Conservation (phyloP, 2,888 invertebrate genomes). For the Nymphalis urticae region DNA sequence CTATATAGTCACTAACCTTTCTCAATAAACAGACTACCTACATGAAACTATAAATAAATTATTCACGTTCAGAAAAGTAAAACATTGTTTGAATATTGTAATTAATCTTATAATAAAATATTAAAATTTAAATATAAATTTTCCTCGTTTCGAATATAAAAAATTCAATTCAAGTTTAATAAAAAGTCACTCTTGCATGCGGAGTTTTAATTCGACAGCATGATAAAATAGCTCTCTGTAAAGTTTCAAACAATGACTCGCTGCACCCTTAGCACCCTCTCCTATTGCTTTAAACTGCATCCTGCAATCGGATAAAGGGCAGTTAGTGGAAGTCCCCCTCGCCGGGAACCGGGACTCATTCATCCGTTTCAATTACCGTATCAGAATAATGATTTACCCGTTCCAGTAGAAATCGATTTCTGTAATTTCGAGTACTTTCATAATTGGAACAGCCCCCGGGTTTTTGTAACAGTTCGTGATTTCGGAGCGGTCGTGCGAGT, state of each 20-base stretch:
- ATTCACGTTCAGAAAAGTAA: too few relatives aligned
- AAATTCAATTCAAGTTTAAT: conserved; percentile 9
- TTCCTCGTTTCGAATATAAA: conserved; percentile 5
- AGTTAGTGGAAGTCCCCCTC: conserved; percentile 31
- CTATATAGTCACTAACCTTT: too few relatives aligned
- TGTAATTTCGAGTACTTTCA: conserved; percentile 36
- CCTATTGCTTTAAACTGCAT: conserved; percentile 32
- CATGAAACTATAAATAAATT: too few relatives aligned
- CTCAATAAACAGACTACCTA: too few relatives aligned
- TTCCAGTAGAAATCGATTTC: conserved; percentile 38
- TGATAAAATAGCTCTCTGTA: conserved; percentile 16
- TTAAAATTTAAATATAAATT: background rate
- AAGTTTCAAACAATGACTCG: conserved; percentile 20
- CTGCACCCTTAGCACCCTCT: conserved; percentile 27
- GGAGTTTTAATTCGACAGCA: conserved; percentile 19
- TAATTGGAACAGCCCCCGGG: conserved; percentile 30
- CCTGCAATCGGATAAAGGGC: conserved; percentile 36
- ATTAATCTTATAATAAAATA: background rate
- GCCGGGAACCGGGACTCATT: conserved; percentile 30
- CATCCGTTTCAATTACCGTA: conserved; percentile 40
- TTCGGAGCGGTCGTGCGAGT: conserved; percentile 7
- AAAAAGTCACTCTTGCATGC: conserved; percentile 14
- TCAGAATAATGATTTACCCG: conserved; percentile 41
- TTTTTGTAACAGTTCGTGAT: conserved; percentile 21
- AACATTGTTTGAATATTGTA: too few relatives aligned